Evolutionary conservation across 2,797 vertebrate genomes (phyloP).

Genomic region (Ptychobarbus kaznakovi): DNA sequence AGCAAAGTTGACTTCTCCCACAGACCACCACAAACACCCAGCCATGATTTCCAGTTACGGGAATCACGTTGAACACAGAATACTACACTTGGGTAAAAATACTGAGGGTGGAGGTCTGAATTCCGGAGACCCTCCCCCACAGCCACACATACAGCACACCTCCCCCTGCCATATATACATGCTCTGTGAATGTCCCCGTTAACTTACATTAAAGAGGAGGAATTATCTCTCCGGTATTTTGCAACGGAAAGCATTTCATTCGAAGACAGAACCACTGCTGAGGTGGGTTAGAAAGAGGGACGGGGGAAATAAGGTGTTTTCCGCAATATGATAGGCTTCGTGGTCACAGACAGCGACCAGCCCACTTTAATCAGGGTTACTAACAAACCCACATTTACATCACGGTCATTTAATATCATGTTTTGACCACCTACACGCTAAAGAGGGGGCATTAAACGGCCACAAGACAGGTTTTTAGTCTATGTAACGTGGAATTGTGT

Average conservation of each 20-base stretch:
- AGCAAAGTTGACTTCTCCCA: not conserved
- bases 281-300: not conserved
- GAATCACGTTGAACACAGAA: not conserved
- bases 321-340: constrained; percentile 41
- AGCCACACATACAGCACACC: constrained; percentile 54
- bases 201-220: not conserved
- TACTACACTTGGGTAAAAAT: constrained; percentile 31
- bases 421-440: not conserved
- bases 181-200: not conserved
- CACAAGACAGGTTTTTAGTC: not conserved
- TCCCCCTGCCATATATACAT: constrained; percentile 30
- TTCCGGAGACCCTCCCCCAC: constrained; percentile 71
- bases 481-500: not conserved
- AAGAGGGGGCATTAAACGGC: not conserved
- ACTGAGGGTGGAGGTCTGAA: constrained; percentile 57
- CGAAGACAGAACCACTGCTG: not conserved
- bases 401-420: constrained; percentile 12
- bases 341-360: constrained; percentile 4
- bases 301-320: not conserved
- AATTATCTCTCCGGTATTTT: not conserved
- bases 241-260: not conserved
- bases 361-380: constrained; percentile 19
- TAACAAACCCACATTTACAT: constrained; percentile 20
- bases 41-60: not conserved
- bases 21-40: not conserved